These are phyloP conservation scores for Xiphophorus birchmanni DNA, from an alignment of 2,797 vertebrate genomes.

Conservation along the genomic window DNA sequence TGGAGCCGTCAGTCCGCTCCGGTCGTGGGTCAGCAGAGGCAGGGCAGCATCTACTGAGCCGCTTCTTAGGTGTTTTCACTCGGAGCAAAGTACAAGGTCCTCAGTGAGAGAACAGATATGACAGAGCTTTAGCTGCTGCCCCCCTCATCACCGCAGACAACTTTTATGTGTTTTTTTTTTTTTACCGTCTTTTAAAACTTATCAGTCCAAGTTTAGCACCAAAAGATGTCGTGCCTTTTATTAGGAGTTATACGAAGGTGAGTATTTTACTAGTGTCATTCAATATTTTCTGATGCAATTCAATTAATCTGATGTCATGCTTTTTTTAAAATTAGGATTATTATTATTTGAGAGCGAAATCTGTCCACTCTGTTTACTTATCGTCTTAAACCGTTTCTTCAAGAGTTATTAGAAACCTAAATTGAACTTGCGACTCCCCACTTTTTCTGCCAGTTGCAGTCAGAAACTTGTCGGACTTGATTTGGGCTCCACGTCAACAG, in stretches of 20 bases:
- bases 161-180: conserved; percentile 26
- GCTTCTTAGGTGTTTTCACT: conserved; percentile 33
- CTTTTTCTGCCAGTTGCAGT: background rate
- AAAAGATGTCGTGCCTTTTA: conserved; percentile 74
- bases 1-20: background rate
- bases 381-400: background rate
- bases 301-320: background rate
- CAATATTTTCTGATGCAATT: background rate
- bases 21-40: conserved; percentile 10
- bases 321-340: no score
- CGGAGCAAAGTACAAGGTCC: conserved; percentile 76
- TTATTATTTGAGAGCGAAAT: background rate
- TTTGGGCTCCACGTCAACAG: background rate
- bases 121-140: conserved; percentile 40
- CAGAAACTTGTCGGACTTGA: conserved; percentile 45
- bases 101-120: conserved; percentile 51
- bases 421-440: background rate
- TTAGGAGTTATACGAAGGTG: conserved; percentile 74
- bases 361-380: background rate
- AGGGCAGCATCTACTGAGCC: conserved; percentile 14
- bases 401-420: background rate
- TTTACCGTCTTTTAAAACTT: background rate
- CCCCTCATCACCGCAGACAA: background rate
- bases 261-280: conserved; percentile 29
- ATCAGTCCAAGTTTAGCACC: conserved; percentile 13